Percentiles rank a stretch among this genome's conserved stretches.
Conservation (phyloP, 2,888 invertebrate species). For the Erebia aethiops region DNA sequence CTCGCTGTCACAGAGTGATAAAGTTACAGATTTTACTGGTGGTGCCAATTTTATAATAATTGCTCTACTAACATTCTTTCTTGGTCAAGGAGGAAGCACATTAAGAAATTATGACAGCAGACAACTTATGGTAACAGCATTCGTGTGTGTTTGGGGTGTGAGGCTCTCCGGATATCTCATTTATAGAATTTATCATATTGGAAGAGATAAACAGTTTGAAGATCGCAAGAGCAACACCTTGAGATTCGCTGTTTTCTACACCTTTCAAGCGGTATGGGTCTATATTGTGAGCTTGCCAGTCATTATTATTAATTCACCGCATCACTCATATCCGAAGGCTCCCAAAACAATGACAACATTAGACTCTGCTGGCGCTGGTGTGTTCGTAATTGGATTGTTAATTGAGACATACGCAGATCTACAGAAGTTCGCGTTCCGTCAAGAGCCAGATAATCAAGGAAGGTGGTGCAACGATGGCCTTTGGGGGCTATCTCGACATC, state of each 20-base stretch:
- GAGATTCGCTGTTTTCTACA: slow-evolving; percentile 96
- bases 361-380: slow-evolving; percentile 92
- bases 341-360: slow-evolving; percentile 94
- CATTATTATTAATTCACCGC: slow-evolving; percentile 93
- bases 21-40: slow-evolving; percentile 96
- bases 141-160: slow-evolving; percentile 94
- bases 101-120: slow-evolving; percentile 91
- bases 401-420: slow-evolving; percentile 96
- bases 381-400: slow-evolving; percentile 92
- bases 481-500: slow-evolving; percentile 95
- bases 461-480: slow-evolving; percentile 96
- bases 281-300: slow-evolving; percentile 95
- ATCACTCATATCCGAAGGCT: slow-evolving; percentile 88
- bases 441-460: slow-evolving; percentile 94
- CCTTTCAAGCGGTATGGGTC: slow-evolving; percentile 96
- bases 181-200: slow-evolving; percentile 95
- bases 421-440: slow-evolving; percentile 95
- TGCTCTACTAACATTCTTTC: slow-evolving; percentile 92
- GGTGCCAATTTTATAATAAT: slow-evolving; percentile 96
- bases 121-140: slow-evolving; percentile 94
- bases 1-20: slow-evolving; percentile 93
- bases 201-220: slow-evolving; percentile 95
- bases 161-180: slow-evolving; percentile 93
- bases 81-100: slow-evolving; percentile 89
- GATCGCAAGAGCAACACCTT: slow-evolving; percentile 93